Evolutionary conservation across 53 echinoderm and acorn worm genomes (phyloP), one percentile per base, ranked within the genome.

Genomic region (Apostichopus leukothele): DNA sequence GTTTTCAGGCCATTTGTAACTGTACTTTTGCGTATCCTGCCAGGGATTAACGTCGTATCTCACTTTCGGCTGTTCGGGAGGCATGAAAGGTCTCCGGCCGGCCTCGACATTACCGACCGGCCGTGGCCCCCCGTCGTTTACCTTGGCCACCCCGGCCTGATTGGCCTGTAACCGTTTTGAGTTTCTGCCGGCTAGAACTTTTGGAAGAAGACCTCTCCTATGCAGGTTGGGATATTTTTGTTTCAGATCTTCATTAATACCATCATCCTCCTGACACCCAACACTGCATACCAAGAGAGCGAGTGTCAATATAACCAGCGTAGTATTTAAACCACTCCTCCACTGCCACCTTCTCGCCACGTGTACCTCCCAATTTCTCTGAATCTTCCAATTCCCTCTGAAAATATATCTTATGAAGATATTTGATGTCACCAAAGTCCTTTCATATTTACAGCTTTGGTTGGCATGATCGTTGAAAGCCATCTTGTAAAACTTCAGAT

Each of bases 1-100:
- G 81, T 99, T 99, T 89, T 99, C 99, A 39, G 94, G 91, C 94
- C 96, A 99, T 86, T 93, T 99, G 88, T 96, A 99, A 73, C 88
- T 91, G 74, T 90, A 93, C 52, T 96, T 96, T n/a, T 93, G 89
- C 50, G 92, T 88, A 86, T 94, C 92, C 71, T 93, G 93, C 88
- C 91, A 84, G 5, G 96, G 87, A 5, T 88, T 91, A 26, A 96
- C 91, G 50, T 99, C 94, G 74, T 99, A 99, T 50, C 93, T 87
- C 18, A 99, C 94, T 83, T 94, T 91, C 12, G 96, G 99, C 85
- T 94, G 93, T 74, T 99, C 94, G 76, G 94, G 95, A 9, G 95
- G 94, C 19, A 87, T 86, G 52, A 91, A 66, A 22, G 89, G 88
- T 20, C 75, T 89, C 10, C 88, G 68, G 6, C 80, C 83, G 22